Conservation (phyloP, 2,113 vertebrate species). For the Falco punctatus region DNA sequence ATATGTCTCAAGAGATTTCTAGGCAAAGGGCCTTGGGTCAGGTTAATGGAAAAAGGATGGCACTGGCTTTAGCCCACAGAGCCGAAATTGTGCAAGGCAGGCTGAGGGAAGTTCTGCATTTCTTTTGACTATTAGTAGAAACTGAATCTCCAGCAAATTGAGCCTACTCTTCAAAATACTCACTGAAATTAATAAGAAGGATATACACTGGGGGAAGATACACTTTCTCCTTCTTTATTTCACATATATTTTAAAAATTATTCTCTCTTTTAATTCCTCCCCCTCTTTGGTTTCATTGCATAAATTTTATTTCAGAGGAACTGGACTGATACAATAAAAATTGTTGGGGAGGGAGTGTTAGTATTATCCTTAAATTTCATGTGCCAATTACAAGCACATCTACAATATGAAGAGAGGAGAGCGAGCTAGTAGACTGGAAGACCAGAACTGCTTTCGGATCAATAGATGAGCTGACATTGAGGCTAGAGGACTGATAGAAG, state of each 20-base stretch:
- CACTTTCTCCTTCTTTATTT: background rate
- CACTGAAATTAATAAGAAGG: background rate
- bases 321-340: background rate
- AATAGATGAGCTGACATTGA: conserved; percentile 66
- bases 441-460: conserved; percentile 49
- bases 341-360: background rate
- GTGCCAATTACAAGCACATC: background rate
- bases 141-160: background rate
- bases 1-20: background rate
- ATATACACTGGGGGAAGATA: background rate
- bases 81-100: background rate
- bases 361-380: background rate
- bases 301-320: background rate
- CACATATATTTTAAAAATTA: background rate
- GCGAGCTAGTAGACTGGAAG: conserved; percentile 51
- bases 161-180: background rate
- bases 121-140: background rate
- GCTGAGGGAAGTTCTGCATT: background rate
- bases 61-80: background rate
- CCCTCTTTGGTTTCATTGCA: background rate
- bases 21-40: background rate
- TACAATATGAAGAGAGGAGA: background rate
- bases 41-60: background rate
- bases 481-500: conserved; percentile 45
- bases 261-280: background rate